phyloP scores from a whole-genome alignment of 2,113 vertebrate genomes.

The Xerus inauris region DNA sequence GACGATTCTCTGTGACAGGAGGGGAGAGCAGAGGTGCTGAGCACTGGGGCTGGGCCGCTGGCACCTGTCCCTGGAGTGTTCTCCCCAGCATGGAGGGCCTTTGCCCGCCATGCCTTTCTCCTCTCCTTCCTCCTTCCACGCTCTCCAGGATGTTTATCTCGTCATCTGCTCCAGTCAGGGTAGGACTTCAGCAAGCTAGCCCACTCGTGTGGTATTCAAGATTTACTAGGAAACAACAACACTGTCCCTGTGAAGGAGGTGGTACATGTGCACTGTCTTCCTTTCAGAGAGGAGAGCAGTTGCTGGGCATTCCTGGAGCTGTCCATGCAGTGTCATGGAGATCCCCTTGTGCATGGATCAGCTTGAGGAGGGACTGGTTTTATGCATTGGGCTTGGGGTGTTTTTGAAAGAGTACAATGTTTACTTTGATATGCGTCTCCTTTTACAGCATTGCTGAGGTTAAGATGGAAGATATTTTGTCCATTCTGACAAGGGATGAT shows the following conservation, averaged over 20 bases:
- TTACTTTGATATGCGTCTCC: background rate
- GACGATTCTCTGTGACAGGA: too few species aligned
- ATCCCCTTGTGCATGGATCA: background rate
- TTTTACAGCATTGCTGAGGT: slow-evolving; percentile 91
- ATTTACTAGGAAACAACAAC: background rate
- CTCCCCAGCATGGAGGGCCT: too few species aligned
- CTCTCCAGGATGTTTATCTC: background rate
- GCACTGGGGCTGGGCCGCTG: accelerated
- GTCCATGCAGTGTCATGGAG: background rate
- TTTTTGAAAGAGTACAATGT: background rate
- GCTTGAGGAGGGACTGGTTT: background rate
- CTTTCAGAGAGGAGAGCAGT: background rate
- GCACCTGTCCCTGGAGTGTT: background rate
- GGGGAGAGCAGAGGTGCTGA: background rate
- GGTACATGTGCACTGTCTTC: background rate
- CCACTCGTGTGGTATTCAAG: background rate
- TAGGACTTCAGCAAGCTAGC: background rate
- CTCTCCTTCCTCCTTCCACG: too few species aligned
- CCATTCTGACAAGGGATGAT: slow-evolving; percentile 89
- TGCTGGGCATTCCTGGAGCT: background rate
- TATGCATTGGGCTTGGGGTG: background rate
- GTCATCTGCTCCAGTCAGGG: background rate
- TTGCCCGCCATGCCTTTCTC: too few species aligned
- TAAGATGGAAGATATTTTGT: slow-evolving; percentile 92
- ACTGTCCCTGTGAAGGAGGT: background rate